Evolutionary conservation across 2,888 invertebrate species (phyloP).

Genomic region (Polylopha cassiicola): DNA sequence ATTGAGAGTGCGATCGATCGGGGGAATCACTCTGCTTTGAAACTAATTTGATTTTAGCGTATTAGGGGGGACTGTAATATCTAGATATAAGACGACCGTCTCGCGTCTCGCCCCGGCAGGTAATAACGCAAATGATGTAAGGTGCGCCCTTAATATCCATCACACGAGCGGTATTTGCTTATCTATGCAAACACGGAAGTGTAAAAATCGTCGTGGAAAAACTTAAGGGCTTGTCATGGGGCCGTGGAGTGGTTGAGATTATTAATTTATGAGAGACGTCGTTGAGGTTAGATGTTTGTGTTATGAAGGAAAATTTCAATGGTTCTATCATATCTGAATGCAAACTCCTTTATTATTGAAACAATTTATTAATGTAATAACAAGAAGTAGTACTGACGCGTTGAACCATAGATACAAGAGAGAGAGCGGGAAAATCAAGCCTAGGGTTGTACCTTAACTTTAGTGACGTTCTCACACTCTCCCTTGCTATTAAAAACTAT

Average conservation of each 20-base stretch:
- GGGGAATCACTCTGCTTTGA: conserved; percentile 70
- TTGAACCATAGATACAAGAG: no score
- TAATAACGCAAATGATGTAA: conserved; percentile 78
- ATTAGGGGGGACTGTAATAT: conserved; percentile 69
- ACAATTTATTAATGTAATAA: no score
- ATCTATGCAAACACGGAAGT: conserved; percentile 75
- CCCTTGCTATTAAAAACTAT: no score
- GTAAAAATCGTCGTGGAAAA: conserved; percentile 72
- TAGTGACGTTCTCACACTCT: no score
- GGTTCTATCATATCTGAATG: no score
- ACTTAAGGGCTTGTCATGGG: conserved; percentile 29
- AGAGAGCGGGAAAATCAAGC: no score
- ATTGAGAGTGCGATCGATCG: conserved; percentile 67
- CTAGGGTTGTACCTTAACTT: no score
- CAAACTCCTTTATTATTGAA: no score
- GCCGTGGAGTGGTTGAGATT: conserved; percentile 21
- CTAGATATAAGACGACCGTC: conserved; percentile 73
- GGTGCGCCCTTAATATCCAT: conserved; percentile 78
- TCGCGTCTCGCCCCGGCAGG: conserved; percentile 52
- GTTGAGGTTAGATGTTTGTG: no score
- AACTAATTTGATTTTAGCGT: conserved; percentile 78
- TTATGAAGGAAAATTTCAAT: not conserved
- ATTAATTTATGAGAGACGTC: conserved; percentile 5
- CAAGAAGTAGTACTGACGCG: no score
- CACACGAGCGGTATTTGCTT: conserved; percentile 76